Percentiles rank a stretch among this genome's conserved stretches.
phyloP scores from a whole-genome alignment of 2,888 invertebrate species.

The Dioctria linearis region DNA sequence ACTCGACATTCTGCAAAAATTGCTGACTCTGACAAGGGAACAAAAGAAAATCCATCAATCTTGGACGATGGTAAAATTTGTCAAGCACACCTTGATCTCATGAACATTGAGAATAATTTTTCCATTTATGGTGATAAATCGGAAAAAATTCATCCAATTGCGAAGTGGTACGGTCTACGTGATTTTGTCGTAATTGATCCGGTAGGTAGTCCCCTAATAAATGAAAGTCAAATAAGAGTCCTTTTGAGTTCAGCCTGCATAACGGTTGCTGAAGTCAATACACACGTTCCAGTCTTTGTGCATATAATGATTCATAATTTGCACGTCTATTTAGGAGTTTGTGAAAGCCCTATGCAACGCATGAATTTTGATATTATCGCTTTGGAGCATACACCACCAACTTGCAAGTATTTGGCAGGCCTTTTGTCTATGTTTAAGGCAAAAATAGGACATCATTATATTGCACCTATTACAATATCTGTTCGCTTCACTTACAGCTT shows the following conservation, averaged over 20 bases:
- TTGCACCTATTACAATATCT: constrained; percentile 77
- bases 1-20: constrained; percentile 67
- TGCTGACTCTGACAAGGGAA: constrained; percentile 67
- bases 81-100: constrained; percentile 74
- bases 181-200: constrained; percentile 87
- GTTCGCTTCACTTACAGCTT: constrained; percentile 78
- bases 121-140: constrained; percentile 70
- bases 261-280: constrained; percentile 85
- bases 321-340: constrained; percentile 85
- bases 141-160: constrained; percentile 75
- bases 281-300: constrained; percentile 88
- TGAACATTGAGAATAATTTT: constrained; percentile 78
- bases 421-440: constrained; percentile 91
- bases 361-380: constrained; percentile 94
- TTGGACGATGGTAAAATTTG: constrained; percentile 31
- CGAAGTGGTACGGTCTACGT: constrained; percentile 85
- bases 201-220: constrained; percentile 74
- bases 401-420: constrained; percentile 87
- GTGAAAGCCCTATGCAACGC: constrained; percentile 82
- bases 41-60: constrained; percentile 64
- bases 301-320: constrained; percentile 87
- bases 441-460: constrained; percentile 80
- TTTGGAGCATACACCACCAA: constrained; percentile 83
- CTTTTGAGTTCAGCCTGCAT: constrained; percentile 86
- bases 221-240: constrained; percentile 83